These are phyloP conservation scores for Ametastegia equiseti DNA, from an alignment of 2,888 invertebrate genomes.

Conservation along the genomic window DNA sequence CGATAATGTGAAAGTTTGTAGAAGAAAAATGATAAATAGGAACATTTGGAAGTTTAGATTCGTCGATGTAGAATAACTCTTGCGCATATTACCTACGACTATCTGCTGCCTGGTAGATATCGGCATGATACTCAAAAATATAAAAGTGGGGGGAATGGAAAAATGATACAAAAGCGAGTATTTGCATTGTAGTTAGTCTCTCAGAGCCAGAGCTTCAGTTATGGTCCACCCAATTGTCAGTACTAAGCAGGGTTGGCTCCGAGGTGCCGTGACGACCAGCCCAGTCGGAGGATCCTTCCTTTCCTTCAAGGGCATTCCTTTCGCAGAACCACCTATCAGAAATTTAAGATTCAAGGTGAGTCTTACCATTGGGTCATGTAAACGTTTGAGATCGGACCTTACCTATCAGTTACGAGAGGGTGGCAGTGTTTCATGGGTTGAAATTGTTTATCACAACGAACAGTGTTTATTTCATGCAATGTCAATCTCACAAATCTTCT, in stretches of 20 bases:
- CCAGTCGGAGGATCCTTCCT: constrained; percentile 64
- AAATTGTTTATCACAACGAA: background rate
- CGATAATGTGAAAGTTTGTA: background rate
- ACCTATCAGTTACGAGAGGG: background rate
- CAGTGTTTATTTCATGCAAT: background rate
- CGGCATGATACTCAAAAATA: background rate
- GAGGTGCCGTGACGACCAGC: constrained; percentile 63
- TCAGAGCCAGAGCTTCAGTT: background rate
- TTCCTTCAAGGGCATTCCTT: constrained; percentile 72
- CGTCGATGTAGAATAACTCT: background rate
- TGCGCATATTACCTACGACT: background rate
- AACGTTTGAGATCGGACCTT: background rate
- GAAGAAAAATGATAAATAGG: too few species aligned
- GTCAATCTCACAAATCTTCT: too few species aligned
- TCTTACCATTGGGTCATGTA: background rate
- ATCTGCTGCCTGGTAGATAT: background rate
- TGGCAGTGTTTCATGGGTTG: background rate
- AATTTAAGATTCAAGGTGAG: constrained; percentile 73
- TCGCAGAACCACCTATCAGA: constrained; percentile 72
- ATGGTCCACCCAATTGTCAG: constrained; percentile 62
- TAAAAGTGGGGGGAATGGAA: background rate
- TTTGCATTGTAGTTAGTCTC: background rate
- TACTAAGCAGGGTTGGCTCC: constrained; percentile 67
- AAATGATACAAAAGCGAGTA: background rate
- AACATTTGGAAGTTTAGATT: too few species aligned